Evolutionary conservation across 2,888 invertebrate genomes (phyloP), one percentile per base, ranked within the genome.

Genomic region (Nomada flava): DNA sequence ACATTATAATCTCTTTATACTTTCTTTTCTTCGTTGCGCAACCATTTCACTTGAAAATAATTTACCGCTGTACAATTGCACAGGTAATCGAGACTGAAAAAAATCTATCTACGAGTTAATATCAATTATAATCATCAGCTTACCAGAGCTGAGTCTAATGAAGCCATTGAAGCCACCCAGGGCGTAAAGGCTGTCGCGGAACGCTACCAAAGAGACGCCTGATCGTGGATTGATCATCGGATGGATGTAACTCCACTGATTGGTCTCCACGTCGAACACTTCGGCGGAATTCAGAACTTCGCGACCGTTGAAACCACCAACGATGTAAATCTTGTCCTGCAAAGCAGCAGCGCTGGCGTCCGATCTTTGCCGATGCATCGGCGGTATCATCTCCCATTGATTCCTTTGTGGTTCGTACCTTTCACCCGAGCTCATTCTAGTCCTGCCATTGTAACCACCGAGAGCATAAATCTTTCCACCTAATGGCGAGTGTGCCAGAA

Each of bases 111-210:
- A 50, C 23, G 23, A n/a, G 1, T 36, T 36, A 36, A 36, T 36
- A 36, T 57, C 2, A 53, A 62, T 42, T 13, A 15, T 36, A 23
- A 36, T 29, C 11, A 13, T n/a, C 7, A 10, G 93, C 94, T 83
- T 93, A 94, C 96, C 97, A 68, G 96, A 96, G 84, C 95, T 95
- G 9, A 97, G 94, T 63, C 97, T 94, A 50, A 95, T 95, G 86
- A 95, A 95, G 3, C 97, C 98, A 91, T 97, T 96, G 93, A 97
- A 98, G 1, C 98, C 98, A 0, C 98, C 98, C 2, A 98, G 95
- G 0, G 97, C 97, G 89, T 97, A 97, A 5, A 98, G 92, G 57
- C 95, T 95, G 85, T 96, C 96, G 52, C 95, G 94, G 90, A 96
- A 96, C 1, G 96, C 95, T 26, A 97, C 95, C 13, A 97, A 94